phyloP scores from a whole-genome alignment of 2,888 invertebrate species.

The Heliconius hortense region DNA sequence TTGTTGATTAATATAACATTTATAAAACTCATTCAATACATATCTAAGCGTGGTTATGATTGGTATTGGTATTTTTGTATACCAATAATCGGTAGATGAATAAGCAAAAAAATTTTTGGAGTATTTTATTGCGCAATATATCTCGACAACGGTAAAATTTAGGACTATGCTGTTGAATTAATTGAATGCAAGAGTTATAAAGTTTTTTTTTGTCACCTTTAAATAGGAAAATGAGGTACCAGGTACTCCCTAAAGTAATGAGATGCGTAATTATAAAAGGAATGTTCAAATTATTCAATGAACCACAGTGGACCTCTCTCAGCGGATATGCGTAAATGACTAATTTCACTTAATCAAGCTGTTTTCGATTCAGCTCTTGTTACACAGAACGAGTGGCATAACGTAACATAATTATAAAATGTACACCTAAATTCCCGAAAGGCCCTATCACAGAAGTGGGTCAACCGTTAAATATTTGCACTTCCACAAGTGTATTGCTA shows the following conservation, averaged over 20 bases:
- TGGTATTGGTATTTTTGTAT: too few relatives aligned
- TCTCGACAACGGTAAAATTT: background rate
- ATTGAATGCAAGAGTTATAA: too few relatives aligned
- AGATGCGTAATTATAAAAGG: too few relatives aligned
- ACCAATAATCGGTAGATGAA: too few relatives aligned
- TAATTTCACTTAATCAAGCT: constrained; percentile 16
- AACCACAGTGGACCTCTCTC: background rate
- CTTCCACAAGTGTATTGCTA: constrained; percentile 30
- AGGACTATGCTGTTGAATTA: too few relatives aligned
- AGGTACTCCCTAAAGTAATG: too few relatives aligned
- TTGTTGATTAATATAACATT: background rate
- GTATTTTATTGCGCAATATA: too few relatives aligned
- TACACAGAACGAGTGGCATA: constrained; percentile 16
- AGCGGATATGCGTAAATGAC: background rate
- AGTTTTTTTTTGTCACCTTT: too few relatives aligned
- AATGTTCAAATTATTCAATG: background rate
- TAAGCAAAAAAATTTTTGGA: too few relatives aligned
- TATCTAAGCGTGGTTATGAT: background rate
- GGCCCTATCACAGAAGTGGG: constrained; percentile 33
- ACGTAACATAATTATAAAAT: constrained; percentile 30
- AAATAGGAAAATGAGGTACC: too few relatives aligned
- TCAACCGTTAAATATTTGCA: constrained; percentile 34
- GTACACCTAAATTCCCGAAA: constrained; percentile 28
- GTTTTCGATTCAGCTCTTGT: constrained; percentile 25
- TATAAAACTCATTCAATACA: background rate